phyloP scores from a whole-genome alignment of 2,113 vertebrate genomes.

The Neotoma lepida region DNA sequence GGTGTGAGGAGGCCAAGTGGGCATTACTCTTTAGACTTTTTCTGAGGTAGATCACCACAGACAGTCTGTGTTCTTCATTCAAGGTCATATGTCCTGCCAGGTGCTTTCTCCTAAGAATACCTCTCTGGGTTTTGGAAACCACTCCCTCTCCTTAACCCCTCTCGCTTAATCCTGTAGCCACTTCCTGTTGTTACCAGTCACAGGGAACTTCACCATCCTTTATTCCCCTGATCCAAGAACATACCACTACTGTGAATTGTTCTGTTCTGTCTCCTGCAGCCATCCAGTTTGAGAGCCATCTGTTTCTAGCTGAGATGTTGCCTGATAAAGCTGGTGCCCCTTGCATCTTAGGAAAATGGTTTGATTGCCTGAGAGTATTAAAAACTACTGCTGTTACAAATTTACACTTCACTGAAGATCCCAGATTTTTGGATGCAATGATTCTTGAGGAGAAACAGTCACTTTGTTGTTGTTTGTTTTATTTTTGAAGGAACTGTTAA shows the following conservation, averaged over 20 bases:
- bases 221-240: not conserved
- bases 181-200: not conserved
- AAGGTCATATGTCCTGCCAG: not conserved
- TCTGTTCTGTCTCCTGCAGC: not conserved
- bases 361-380: constrained; percentile 20
- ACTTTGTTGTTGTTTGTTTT: not conserved
- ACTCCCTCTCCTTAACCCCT: not conserved
- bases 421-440: constrained; percentile 41
- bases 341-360: not conserved
- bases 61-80: not conserved
- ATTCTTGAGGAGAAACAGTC: not conserved
- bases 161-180: not conserved
- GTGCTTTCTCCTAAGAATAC: not conserved
- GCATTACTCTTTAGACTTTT: not conserved
- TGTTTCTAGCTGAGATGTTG: constrained; percentile 45
- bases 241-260: not conserved
- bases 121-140: not conserved
- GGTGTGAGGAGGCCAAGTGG: not conserved
- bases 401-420: constrained; percentile 46
- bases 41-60: not conserved
- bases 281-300: not conserved
- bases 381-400: constrained; percentile 51
- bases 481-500: constrained; percentile 25
- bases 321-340: not conserved
- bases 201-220: not conserved